These are phyloP conservation scores for Drosophila demipolita DNA, from an alignment of 2,888 invertebrate genomes.

Conservation along the genomic window DNA sequence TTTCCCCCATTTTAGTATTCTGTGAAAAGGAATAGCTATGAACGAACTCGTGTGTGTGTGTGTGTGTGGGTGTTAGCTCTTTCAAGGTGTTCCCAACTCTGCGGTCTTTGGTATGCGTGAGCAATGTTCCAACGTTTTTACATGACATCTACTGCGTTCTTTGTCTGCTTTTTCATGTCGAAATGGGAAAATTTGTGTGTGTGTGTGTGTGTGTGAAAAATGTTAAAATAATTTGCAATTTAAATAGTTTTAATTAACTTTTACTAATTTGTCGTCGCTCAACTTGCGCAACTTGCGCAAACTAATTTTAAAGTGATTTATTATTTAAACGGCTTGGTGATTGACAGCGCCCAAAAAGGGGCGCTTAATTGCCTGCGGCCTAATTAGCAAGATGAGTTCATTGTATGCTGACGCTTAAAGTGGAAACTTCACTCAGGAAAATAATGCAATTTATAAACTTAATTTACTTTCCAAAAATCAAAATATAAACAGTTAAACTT, in stretches of 20 bases:
- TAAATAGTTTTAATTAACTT: constrained; percentile 82
- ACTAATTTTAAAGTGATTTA: constrained; percentile 82
- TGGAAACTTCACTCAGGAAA: too few relatives aligned
- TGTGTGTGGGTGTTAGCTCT: constrained; percentile 39
- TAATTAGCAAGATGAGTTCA: constrained; percentile 64
- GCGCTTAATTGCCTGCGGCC: constrained; percentile 57
- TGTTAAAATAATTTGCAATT: constrained; percentile 80
- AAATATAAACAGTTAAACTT: background rate
- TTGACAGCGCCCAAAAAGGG: constrained; percentile 64
- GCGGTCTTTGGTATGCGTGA: constrained; percentile 32
- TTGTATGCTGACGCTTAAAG: constrained; percentile 4
- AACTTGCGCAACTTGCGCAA: constrained; percentile 69
- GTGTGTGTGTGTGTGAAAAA: constrained; percentile 56
- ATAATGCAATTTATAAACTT: background rate
- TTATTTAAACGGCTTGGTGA: constrained; percentile 78
- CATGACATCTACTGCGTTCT: constrained; percentile 48
- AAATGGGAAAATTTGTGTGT: constrained; percentile 10
- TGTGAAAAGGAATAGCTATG: constrained; percentile 50
- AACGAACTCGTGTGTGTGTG: constrained; percentile 1
- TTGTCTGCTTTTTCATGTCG: constrained; percentile 25
- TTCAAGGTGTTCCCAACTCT: constrained; percentile 41
- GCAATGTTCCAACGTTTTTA: constrained; percentile 51
- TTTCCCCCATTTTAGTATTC: constrained; percentile 73
- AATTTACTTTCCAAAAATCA: background rate
- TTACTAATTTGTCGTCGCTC: constrained; percentile 65